phyloP scores from a whole-genome alignment of 2,797 vertebrate genomes.

The Cryptoblepharus egeriae region DNA sequence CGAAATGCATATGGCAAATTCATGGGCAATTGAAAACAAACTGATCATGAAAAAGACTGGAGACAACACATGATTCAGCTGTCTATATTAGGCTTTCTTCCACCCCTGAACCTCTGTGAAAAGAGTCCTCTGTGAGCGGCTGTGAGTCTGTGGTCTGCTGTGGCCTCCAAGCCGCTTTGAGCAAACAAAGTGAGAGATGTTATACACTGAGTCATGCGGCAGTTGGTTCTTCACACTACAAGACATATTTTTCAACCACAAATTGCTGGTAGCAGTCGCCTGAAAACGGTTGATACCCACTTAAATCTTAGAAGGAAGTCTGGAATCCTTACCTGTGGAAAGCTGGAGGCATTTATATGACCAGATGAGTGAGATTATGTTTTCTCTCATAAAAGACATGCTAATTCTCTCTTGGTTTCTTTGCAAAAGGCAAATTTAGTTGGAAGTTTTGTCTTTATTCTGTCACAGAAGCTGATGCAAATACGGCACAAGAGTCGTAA shows the following conservation, averaged over 20 bases:
- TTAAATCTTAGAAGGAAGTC: background rate
- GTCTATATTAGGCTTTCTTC: constrained; percentile 38
- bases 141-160: constrained; percentile 31
- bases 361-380: background rate
- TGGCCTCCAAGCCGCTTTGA: constrained; percentile 28
- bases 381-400: background rate
- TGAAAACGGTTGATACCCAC: background rate
- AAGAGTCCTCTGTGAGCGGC: constrained; percentile 23
- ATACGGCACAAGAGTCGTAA: background rate
- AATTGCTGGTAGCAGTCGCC: background rate
- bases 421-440: background rate
- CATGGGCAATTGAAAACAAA: constrained; percentile 26
- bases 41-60: constrained; percentile 21
- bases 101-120: constrained; percentile 31
- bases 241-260: background rate
- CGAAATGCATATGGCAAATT: background rate
- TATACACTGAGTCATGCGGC: constrained; percentile 24
- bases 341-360: background rate
- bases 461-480: background rate
- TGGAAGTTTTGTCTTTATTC: background rate
- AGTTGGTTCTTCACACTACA: background rate
- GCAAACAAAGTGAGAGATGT: constrained; percentile 8
- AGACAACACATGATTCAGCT: constrained; percentile 41
- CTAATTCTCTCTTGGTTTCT: background rate
- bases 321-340: background rate